These are phyloP conservation scores for Sus cebifrons DNA, from an alignment of 2,797 vertebrate genomes.

Conservation along the genomic window DNA sequence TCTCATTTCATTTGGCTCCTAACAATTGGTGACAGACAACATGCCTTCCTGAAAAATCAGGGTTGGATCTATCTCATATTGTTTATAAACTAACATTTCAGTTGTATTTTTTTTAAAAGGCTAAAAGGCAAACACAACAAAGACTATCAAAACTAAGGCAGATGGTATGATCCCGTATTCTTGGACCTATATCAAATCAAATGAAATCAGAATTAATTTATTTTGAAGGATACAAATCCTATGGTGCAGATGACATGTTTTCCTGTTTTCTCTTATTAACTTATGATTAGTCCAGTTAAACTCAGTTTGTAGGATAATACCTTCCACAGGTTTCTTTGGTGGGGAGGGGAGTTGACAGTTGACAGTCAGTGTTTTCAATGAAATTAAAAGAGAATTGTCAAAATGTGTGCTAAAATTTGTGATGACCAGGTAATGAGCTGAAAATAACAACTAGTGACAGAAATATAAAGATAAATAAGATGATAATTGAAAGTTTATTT, in stretches of 20 bases:
- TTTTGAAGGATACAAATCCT: slow-evolving; percentile 21
- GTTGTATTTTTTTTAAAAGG: slow-evolving; percentile 14
- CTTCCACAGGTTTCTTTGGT: not conserved
- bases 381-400: slow-evolving; percentile 33
- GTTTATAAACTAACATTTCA: slow-evolving; percentile 60
- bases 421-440: not conserved
- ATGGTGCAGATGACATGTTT: not conserved
- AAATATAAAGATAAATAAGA: slow-evolving; percentile 9
- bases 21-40: slow-evolving; percentile 50
- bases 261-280: slow-evolving; percentile 56
- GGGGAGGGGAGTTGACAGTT: not conserved
- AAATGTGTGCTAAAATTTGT: slow-evolving; percentile 50
- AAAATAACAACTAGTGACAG: slow-evolving; percentile 45
- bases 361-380: not conserved
- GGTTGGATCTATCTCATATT: slow-evolving; percentile 23
- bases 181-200: not conserved
- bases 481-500: not conserved
- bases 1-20: slow-evolving; percentile 18
- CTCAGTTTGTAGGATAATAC: not conserved
- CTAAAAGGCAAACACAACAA: slow-evolving; percentile 21
- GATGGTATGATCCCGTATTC: slow-evolving; percentile 36
- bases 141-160: slow-evolving; percentile 54
- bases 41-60: slow-evolving; percentile 44
- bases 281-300: slow-evolving; percentile 53
- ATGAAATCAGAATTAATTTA: slow-evolving; percentile 66